phyloP scores from a whole-genome alignment of 1,140 invertebrate genomes.

The Zaprionus africanus region DNA sequence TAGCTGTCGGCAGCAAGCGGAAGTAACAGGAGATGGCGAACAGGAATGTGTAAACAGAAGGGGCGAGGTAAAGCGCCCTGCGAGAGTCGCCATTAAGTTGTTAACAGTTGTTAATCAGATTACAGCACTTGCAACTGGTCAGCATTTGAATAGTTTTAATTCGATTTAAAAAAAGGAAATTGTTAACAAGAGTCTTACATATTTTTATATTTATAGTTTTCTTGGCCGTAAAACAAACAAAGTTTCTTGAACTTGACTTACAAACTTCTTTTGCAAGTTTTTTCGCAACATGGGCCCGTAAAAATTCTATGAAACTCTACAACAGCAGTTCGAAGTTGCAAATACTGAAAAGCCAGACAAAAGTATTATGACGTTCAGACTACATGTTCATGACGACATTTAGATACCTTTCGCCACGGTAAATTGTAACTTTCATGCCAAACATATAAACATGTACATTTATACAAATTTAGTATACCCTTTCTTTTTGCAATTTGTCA shows the following conservation, averaged over 20 bases:
- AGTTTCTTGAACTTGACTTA: conserved; percentile 6
- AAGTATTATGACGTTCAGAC: no score
- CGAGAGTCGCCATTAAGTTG: conserved; percentile 32
- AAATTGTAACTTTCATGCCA: no score
- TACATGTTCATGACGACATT: no score
- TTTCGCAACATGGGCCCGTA: neutral
- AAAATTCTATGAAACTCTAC: neutral
- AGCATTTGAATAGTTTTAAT: conserved; percentile 15
- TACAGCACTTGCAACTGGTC: neutral
- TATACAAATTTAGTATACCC: no score
- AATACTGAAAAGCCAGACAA: neutral
- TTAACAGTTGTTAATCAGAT: conserved; percentile 31
- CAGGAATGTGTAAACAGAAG: neutral
- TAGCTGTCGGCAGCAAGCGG: conserved; percentile 23
- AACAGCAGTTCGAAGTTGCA: neutral
- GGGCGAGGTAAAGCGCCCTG: no score
- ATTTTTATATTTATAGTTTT: neutral
- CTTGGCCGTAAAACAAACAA: neutral
- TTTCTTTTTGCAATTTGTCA: no score
- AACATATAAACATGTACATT: no score
- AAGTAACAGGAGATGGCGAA: neutral
- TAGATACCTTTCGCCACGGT: no score
- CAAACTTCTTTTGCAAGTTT: neutral
- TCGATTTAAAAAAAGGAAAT: neutral
- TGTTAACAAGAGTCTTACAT: neutral